These are phyloP conservation scores for Augiades crinisus DNA, from an alignment of 2,888 invertebrate species.

Conservation along the genomic window DNA sequence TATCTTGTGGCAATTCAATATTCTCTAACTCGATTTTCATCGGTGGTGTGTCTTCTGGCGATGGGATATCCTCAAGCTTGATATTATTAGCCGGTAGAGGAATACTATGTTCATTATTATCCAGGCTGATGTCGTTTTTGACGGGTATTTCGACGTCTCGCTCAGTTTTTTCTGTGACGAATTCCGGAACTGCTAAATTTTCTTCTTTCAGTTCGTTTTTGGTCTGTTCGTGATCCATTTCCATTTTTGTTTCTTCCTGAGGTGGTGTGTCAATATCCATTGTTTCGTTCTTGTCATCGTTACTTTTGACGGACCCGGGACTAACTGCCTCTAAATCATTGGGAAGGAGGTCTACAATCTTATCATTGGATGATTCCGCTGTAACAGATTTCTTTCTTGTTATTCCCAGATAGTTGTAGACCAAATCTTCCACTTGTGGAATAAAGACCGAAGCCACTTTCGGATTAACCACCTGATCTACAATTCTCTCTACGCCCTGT, in stretches of 20 bases:
- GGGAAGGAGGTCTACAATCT: constrained; percentile 81
- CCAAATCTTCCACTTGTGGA: constrained; percentile 94
- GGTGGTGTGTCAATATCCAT: constrained; percentile 46
- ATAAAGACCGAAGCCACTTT: constrained; percentile 94
- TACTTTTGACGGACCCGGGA: constrained; percentile 87
- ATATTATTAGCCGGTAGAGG: constrained; percentile 60
- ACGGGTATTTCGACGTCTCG: constrained; percentile 74
- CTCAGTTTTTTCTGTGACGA: constrained; percentile 65
- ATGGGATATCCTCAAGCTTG: constrained; percentile 56
- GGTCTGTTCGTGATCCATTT: constrained; percentile 48
- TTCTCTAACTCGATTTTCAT: constrained; percentile 53
- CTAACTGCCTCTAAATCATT: constrained; percentile 91
- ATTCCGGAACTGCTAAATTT: constrained; percentile 33
- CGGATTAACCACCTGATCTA: constrained; percentile 97
- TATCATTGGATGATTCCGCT: constrained; percentile 59
- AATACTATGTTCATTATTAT: constrained; percentile 48
- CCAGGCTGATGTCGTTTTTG: constrained; percentile 59
- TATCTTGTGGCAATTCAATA: constrained; percentile 58
- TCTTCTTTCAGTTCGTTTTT: constrained; percentile 47
- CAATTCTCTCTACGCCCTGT: constrained; percentile 95
- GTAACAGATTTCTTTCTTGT: constrained; percentile 82
- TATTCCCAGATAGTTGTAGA: constrained; percentile 92
- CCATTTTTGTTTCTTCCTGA: constrained; percentile 44
- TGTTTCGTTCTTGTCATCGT: constrained; percentile 60
- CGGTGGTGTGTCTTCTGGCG: constrained; percentile 63